Percentiles rank a stretch among this genome's conserved stretches.
These are phyloP conservation scores for Sarcophaga rosellei DNA, from an alignment of 2,888 invertebrate species.

Conservation along the genomic window DNA sequence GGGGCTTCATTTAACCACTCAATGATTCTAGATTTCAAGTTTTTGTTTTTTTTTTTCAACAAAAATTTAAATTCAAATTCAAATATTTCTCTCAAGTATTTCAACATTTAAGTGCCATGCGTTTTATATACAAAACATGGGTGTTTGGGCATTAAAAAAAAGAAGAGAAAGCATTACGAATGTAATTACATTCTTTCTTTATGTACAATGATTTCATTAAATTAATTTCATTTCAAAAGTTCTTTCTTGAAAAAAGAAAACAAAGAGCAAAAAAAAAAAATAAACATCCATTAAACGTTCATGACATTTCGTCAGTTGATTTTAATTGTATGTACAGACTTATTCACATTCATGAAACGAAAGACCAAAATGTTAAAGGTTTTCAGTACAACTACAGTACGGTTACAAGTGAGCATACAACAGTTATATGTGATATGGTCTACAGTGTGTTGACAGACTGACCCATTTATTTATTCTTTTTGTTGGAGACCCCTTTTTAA, in stretches of 20 bases:
- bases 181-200: constrained; percentile 44
- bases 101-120: not conserved
- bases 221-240: constrained; percentile 15
- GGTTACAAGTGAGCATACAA: no score
- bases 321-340: no score
- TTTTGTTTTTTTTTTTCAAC: not conserved
- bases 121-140: no score
- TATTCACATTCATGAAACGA: constrained; percentile 3
- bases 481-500: no score
- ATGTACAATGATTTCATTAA: constrained; percentile 12
- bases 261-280: not conserved
- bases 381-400: no score
- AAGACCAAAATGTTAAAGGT: constrained; percentile 4
- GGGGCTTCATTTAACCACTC: no score
- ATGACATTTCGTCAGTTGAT: constrained; percentile 34
- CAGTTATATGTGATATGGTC: no score
- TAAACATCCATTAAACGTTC: constrained; percentile 24
- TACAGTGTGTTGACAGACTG: constrained; percentile 35
- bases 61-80: not conserved
- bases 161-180: constrained; percentile 40
- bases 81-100: not conserved
- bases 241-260: not conserved
- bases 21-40: no score
- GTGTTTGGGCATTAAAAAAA: no score
- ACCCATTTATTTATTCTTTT: constrained; percentile 17